These are phyloP conservation scores for Pelobates fuscus DNA, from an alignment of 2,113 vertebrate species.

Conservation along the genomic window DNA sequence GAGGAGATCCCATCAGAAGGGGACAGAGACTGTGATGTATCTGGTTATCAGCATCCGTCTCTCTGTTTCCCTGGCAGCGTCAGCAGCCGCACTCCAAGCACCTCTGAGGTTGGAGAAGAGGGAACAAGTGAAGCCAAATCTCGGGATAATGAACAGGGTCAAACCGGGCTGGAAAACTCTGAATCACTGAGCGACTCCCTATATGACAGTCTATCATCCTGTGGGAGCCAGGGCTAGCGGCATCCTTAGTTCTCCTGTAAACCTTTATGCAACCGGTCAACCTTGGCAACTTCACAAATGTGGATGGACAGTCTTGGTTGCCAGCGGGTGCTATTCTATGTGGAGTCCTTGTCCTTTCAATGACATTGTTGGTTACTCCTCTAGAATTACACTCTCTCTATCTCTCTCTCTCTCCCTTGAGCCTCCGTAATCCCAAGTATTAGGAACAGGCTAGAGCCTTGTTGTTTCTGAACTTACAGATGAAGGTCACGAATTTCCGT, in stretches of 20 bases:
- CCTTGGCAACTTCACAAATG: neutral
- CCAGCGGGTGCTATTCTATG: constrained; percentile 36
- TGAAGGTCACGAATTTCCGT: constrained; percentile 19
- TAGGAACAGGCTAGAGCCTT: constrained; percentile 27
- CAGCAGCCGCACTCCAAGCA: constrained; percentile 78
- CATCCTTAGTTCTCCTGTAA: constrained; percentile 61
- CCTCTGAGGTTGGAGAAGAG: constrained; percentile 84
- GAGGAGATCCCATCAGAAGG: constrained; percentile 59
- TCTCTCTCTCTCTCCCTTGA: constrained; percentile 17
- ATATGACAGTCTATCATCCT: constrained; percentile 93
- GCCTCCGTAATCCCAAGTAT: constrained; percentile 37
- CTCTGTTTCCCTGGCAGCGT: constrained; percentile 65
- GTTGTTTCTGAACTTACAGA: constrained; percentile 25
- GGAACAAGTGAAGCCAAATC: constrained; percentile 74
- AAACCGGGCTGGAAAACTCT: constrained; percentile 84
- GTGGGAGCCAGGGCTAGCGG: constrained; percentile 89
- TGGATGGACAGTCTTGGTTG: too few relatives aligned
- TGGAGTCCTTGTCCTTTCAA: constrained; percentile 42
- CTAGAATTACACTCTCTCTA: constrained; percentile 29
- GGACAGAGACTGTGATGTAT: constrained; percentile 46
- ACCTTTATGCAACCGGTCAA: constrained; percentile 25
- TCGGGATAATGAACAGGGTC: constrained; percentile 76
- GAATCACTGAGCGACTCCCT: constrained; percentile 93
- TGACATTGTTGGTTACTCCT: constrained; percentile 35
- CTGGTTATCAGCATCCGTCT: constrained; percentile 67